Evolutionary conservation across 2,113 vertebrate genomes (phyloP), one percentile per base, ranked within the genome.

Genomic region (Anguilla japonica): DNA sequence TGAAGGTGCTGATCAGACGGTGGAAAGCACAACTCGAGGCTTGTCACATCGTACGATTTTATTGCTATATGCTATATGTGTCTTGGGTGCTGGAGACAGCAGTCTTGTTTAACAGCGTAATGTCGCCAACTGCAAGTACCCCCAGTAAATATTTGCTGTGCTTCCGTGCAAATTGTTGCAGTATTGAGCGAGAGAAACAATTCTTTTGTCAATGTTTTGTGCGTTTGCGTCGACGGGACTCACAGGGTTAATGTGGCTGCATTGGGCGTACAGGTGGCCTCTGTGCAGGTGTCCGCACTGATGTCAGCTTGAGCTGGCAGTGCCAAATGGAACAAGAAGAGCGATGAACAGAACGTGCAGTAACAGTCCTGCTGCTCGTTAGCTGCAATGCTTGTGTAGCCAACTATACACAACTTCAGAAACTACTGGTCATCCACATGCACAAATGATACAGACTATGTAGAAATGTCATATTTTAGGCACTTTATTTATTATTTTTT

Each of bases 401-500:
- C 81, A 46, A 13, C 46, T 14, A 4, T 26, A 43, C 2, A 56
- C 41, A 15, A 79, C 40, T 41, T n/a, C 40, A 80, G 20, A 26
- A 80, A 15, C 79, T 80, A 18, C 79, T 80, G 79, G 34, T 14
- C 40, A 20, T n/a, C 40, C 41, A 22, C 41, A 78, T 41, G 15
- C 29, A 43, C 67, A 79, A 79, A 56, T 40, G 34, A 85, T 34
- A 78, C 34, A 75, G 40, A 50, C 43, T 84, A 16, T 57, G 39
- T 57, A 50, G 75, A 79, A 11, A 16, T 79, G n/a, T 80, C 41
- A 80, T 80, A 41, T 80, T 40, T 80, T 41, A 80, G 34, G 29
- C 13, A 26, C n/a, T 56, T 85, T 86, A 86, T 86, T 86, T 86
- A 86, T 86, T 43, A 2, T 67, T 63, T 16, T 63, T 7, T 43